Percentiles rank a stretch among this genome's conserved stretches.
phyloP scores from a whole-genome alignment of 1,140 invertebrate genomes.

The Aphelenchoides fujianensis region DNA sequence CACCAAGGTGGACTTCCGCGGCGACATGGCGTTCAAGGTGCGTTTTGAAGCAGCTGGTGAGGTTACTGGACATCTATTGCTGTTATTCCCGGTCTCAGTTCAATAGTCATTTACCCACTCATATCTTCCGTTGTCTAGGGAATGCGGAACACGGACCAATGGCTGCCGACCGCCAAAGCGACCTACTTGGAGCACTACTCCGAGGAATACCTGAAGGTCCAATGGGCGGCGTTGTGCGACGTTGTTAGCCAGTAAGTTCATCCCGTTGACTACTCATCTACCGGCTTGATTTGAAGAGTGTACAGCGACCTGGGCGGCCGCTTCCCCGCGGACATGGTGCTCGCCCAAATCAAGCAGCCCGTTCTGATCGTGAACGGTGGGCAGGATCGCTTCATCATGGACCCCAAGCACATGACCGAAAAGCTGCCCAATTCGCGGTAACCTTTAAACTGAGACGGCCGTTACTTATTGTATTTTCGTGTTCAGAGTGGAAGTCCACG shows the following conservation, averaged over 20 bases:
- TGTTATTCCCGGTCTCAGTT: background rate
- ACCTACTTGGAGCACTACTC: slow-evolving; percentile 56
- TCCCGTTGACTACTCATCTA: slow-evolving; percentile 12
- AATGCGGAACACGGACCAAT: slow-evolving; percentile 60
- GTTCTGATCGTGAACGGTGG: slow-evolving; percentile 56
- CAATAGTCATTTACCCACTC: background rate
- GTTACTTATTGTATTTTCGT: background rate
- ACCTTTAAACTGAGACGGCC: slow-evolving; percentile 10
- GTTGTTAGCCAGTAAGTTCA: slow-evolving; percentile 52
- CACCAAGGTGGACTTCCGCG: slow-evolving; percentile 57
- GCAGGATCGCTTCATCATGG: slow-evolving; percentile 54
- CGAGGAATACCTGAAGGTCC: slow-evolving; percentile 51
- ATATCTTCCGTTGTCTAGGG: slow-evolving; percentile 39
- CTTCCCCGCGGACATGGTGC: slow-evolving; percentile 53
- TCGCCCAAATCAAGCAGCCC: slow-evolving; percentile 51
- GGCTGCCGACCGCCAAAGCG: slow-evolving; percentile 50
- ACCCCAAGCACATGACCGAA: slow-evolving; percentile 54
- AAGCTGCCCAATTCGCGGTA: slow-evolving; percentile 46
- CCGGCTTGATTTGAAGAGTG: slow-evolving; percentile 40
- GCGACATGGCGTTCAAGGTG: slow-evolving; percentile 60
- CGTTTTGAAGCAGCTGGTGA: no score
- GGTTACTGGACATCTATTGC: no score
- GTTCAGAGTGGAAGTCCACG: slow-evolving; percentile 59
- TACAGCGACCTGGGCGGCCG: slow-evolving; percentile 57
- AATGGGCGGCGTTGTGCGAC: slow-evolving; percentile 61